phyloP scores from a whole-genome alignment of 2,888 invertebrate genomes.

The Meganola albula region DNA sequence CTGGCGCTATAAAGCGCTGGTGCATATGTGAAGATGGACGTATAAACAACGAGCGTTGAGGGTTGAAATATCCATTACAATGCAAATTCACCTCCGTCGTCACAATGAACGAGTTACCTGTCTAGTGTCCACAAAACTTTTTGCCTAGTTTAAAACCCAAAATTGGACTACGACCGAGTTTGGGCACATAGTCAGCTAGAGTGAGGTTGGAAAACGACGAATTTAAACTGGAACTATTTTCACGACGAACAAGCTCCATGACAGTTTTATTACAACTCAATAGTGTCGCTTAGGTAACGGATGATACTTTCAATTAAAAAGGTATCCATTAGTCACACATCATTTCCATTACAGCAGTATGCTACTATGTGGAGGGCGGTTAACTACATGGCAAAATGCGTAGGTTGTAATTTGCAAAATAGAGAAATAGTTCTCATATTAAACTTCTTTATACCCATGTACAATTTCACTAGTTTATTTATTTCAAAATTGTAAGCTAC shows the following conservation, averaged over 20 bases:
- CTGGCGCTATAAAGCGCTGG: constrained; percentile 33
- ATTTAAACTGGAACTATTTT: constrained; percentile 24
- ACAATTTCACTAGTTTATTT: too few species aligned
- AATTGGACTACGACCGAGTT: constrained; percentile 60
- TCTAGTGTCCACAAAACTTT: constrained; percentile 54
- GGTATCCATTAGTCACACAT: too few species aligned
- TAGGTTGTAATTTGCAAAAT: too few species aligned
- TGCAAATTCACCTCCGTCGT: constrained; percentile 61
- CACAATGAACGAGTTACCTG: constrained; percentile 62
- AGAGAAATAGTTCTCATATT: too few species aligned
- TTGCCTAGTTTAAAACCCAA: constrained; percentile 50
- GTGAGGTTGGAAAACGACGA: constrained; percentile 15
- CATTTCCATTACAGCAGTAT: too few species aligned
- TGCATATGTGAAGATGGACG: constrained; percentile 46
- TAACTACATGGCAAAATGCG: too few species aligned
- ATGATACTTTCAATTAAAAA: too few species aligned
- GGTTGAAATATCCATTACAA: constrained; percentile 62
- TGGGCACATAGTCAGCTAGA: constrained; percentile 29
- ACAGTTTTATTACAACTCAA: constrained; percentile 22
- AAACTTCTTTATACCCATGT: too few species aligned
- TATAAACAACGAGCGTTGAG: constrained; percentile 46
- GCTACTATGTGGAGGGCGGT: too few species aligned
- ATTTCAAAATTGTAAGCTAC: too few species aligned
- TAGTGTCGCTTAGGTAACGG: constrained; percentile 12
- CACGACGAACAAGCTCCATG: constrained; percentile 14